phyloP scores from a whole-genome alignment of 2,888 invertebrate species.

The Gastrophysa polygoni region DNA sequence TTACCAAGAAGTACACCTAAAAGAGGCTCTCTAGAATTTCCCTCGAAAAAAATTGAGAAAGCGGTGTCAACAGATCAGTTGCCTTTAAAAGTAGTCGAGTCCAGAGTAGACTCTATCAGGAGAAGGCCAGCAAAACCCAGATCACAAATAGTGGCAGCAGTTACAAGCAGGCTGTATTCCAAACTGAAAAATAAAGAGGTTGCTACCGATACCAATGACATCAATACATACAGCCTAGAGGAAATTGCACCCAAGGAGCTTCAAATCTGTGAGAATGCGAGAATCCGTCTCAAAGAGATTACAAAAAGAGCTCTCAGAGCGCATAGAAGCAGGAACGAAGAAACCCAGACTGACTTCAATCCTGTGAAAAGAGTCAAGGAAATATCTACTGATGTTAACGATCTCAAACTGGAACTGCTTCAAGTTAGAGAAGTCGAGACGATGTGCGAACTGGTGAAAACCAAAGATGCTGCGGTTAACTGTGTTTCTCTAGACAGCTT shows the following conservation, averaged over 20 bases:
- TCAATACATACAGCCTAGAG: conserved; percentile 20
- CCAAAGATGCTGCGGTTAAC: conserved; percentile 59
- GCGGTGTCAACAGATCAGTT: conserved; percentile 40
- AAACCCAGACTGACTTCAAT: conserved; percentile 64
- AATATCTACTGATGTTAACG: conserved; percentile 63
- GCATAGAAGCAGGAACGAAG: conserved; percentile 60
- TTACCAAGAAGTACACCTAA: conserved; percentile 26
- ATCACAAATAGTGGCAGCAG: conserved; percentile 74
- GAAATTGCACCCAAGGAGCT: conserved; percentile 56
- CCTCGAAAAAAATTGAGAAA: conserved; percentile 38
- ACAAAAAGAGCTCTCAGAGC: conserved; percentile 65
- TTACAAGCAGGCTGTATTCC: conserved; percentile 70
- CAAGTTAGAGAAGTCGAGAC: conserved; percentile 54
- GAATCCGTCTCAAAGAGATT: conserved; percentile 64
- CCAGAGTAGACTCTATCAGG: conserved; percentile 47
- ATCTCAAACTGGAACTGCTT: conserved; percentile 59
- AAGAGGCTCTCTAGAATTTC: conserved; percentile 24
- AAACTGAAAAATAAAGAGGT: conserved; percentile 64
- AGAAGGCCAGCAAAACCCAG: conserved; percentile 59
- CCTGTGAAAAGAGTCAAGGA: conserved; percentile 64
- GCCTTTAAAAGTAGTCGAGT: conserved; percentile 41
- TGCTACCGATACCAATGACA: conserved; percentile 51
- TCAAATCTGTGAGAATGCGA: conserved; percentile 65
- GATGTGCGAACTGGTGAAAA: conserved; percentile 58
- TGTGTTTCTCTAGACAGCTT: conserved; percentile 53